Evolutionary conservation across 2,888 invertebrate species (phyloP).

Genomic region (Pharmacophagus antenor): DNA sequence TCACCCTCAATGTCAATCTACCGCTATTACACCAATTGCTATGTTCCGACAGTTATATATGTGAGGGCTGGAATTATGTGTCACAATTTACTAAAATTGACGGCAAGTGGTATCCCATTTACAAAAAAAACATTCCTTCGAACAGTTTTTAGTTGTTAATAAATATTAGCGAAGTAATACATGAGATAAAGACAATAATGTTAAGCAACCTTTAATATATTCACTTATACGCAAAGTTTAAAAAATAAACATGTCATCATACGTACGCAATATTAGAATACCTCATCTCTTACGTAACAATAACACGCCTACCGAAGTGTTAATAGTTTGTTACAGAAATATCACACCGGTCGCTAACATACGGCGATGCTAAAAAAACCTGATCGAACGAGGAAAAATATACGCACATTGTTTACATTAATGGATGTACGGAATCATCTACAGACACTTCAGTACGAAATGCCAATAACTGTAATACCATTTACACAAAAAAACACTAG

Average conservation of each 20-base stretch:
- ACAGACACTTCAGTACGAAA: neutral
- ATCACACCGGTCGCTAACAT: constrained; percentile 41
- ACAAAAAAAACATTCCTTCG: too few relatives aligned
- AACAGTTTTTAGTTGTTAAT: too few relatives aligned
- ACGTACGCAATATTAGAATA: constrained; percentile 4
- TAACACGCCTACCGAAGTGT: constrained; percentile 5
- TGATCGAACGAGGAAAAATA: constrained; percentile 41
- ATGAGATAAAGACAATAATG: neutral
- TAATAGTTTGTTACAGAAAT: constrained; percentile 23
- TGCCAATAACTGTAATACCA: constrained; percentile 18
- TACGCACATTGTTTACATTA: constrained; percentile 27
- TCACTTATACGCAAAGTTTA: neutral
- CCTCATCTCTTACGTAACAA: constrained; percentile 14
- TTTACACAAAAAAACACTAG: constrained; percentile 18
- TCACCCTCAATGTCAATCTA: too few relatives aligned
- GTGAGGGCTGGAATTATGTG: too few relatives aligned
- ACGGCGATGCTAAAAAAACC: constrained; percentile 41
- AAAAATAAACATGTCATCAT: neutral
- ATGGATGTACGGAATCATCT: constrained; percentile 4
- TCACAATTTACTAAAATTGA: too few relatives aligned
- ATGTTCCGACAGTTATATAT: too few relatives aligned
- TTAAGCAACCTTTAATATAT: neutral
- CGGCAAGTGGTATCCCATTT: too few relatives aligned
- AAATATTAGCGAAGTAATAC: too few relatives aligned
- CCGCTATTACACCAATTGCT: too few relatives aligned